Percentiles rank a stretch among this genome's conserved stretches.
Evolutionary conservation across 2,888 invertebrate genomes (phyloP).

Genomic region (Lathronympha strigana): DNA sequence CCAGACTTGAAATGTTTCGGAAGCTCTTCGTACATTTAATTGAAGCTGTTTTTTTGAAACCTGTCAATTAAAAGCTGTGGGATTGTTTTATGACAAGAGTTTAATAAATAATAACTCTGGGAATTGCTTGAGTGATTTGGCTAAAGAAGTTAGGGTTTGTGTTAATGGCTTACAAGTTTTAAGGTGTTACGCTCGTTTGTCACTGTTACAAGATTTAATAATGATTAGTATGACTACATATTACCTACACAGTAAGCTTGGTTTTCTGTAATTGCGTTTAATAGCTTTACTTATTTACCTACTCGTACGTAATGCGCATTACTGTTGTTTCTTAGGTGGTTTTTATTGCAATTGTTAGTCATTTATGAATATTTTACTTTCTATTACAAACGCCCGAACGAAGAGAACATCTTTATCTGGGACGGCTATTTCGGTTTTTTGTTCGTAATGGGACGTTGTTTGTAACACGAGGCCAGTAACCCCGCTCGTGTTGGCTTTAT

Average conservation of each 20-base stretch:
- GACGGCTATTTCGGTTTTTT: conserved; percentile 55
- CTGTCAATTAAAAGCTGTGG: conserved; percentile 8
- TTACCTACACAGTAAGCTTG: too few relatives aligned
- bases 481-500: conserved; percentile 35
- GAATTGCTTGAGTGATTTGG: conserved; percentile 46
- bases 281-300: too few relatives aligned
- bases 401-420: conserved; percentile 49
- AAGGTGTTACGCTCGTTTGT: too few relatives aligned
- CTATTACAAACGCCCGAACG: conserved; percentile 23
- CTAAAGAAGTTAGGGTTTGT: too few relatives aligned
- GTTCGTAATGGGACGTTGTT: conserved; percentile 60
- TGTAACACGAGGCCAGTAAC: conserved; percentile 63
- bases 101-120: conserved; percentile 30
- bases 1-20: conserved; percentile 20
- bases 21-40: conserved; percentile 24
- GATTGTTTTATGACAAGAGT: background rate
- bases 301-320: too few relatives aligned
- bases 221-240: too few relatives aligned
- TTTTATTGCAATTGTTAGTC: too few relatives aligned
- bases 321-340: too few relatives aligned
- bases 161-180: too few relatives aligned
- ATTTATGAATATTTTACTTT: conserved; percentile 22
- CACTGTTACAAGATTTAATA: too few relatives aligned
- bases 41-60: conserved; percentile 12
- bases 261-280: too few relatives aligned